Base-by-base conservation (phyloP, 2,888 invertebrate genomes). In the Perithous albicinctus region DNA sequence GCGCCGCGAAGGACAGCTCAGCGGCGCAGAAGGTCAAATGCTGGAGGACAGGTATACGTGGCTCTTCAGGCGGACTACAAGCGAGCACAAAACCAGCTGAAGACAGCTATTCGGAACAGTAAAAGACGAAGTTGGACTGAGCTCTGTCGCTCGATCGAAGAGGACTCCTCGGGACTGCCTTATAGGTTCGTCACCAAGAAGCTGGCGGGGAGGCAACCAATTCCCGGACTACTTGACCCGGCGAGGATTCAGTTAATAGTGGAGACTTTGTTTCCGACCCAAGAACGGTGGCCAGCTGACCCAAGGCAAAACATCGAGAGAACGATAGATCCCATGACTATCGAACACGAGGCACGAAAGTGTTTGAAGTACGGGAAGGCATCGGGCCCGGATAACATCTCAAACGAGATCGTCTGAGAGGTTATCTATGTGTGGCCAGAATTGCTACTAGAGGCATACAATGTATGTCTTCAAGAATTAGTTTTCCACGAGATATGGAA, bases 181-280 rank as follows among this genome's bases (percentile, higher is more conserved):
- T 80, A 84, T 54, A 80, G n/a, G n/a, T n/a, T n/a, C n/a, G 70
- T 84, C n/a, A 85, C 80, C 59, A 76, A 78, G 12, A 43, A 48
- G 1, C 77, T 85, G 5, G 75, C 61, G 54, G 61, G 59, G 12
- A 67, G 78, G 8, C 38, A 73, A 38, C 73, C 26, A 43, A 76
- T 73, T 7, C 75, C 67, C 1, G 23, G 64, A 38, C 81, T 85
- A 5, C 83, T 0, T 82, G 84, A 35, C 84, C 85, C 20, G 79
- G 6, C 59, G 78, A 15, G 8, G 70, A 72, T n/a, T n/a, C n/a
- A n/a, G n/a, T n/a, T n/a, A 56, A 87, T 77, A 7, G 86, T 86
- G 0, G 35, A 54, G 1, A 51, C 72, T 8, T 70, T 80, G 29
- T 85, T 85, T 15, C 81, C 84, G 4, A 5, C 6, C 12, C 73